These are phyloP conservation scores for Elgaria multicarinata DNA, from an alignment of 2,113 vertebrate species.

Conservation along the genomic window DNA sequence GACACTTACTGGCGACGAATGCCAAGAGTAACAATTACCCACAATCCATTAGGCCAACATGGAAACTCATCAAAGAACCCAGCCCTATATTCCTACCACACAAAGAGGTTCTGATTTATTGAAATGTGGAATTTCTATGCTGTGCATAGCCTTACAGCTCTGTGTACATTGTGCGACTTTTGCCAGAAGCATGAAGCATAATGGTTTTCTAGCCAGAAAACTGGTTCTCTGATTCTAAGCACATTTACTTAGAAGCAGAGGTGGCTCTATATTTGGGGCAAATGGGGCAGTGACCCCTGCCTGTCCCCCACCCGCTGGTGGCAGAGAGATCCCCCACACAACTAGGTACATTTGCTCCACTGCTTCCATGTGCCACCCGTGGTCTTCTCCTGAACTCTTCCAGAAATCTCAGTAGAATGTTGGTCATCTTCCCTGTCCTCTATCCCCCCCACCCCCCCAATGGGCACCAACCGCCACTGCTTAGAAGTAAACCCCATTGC, in stretches of 20 bases:
- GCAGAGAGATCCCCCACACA: too few species aligned
- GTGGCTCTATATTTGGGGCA: too few species aligned
- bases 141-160: conserved; percentile 43
- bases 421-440: too few species aligned
- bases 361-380: too few species aligned
- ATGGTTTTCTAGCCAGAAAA: conserved; percentile 62
- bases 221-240: neutral
- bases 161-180: neutral
- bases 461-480: too few species aligned
- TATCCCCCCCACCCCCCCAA: too few species aligned
- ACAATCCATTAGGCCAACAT: conserved; percentile 33
- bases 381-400: too few species aligned
- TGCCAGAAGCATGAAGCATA: conserved; percentile 67
- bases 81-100: conserved; percentile 63
- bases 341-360: too few species aligned
- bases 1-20: conserved; percentile 2
- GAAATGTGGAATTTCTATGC: conserved; percentile 45
- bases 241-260: neutral
- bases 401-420: too few species aligned
- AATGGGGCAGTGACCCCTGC: too few species aligned
- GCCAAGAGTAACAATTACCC: conserved; percentile 24
- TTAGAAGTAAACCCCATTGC: neutral
- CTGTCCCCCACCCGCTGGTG: too few species aligned
- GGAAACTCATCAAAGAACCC: conserved; percentile 58
- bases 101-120: conserved; percentile 49